Percentiles rank a stretch among this genome's conserved stretches.
These are phyloP conservation scores for Streptopelia turtur DNA, from an alignment of 2,797 vertebrate species.

Conservation along the genomic window DNA sequence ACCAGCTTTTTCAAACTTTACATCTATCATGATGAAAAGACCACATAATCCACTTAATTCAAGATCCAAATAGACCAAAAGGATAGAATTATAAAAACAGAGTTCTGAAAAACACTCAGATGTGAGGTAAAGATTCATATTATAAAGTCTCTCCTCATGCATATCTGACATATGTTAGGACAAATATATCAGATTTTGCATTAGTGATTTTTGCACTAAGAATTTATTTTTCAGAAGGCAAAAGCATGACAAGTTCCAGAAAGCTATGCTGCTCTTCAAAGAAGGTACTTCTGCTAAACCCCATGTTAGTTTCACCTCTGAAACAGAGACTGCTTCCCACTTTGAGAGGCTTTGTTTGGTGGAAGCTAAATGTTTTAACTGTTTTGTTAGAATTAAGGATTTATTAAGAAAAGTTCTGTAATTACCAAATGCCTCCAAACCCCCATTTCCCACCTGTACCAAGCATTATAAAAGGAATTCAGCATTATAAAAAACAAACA, in stretches of 20 bases:
- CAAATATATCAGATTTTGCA: neutral
- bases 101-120: neutral
- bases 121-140: neutral
- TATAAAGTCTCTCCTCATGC: neutral
- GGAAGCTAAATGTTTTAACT: neutral
- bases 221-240: neutral
- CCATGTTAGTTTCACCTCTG: neutral
- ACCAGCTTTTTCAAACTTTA: fast-evolving
- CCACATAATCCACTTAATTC: neutral
- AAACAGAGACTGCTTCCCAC: neutral
- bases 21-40: neutral
- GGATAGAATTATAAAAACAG: neutral
- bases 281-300: neutral
- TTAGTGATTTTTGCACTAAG: neutral
- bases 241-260: neutral
- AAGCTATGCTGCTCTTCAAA: neutral
- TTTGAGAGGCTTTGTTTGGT: neutral
- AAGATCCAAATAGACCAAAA: neutral
- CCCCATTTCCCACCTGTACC: neutral
- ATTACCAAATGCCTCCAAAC: neutral
- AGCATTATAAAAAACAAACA: neutral
- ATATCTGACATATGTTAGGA: neutral
- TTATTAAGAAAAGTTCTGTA: neutral
- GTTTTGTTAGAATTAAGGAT: neutral
- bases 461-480: neutral